A percentile compares a stretch with the other conserved stretches of the same genome.
Conservation (phyloP, 2,113 vertebrate genomes). For the Mionectes macconnelli region DNA sequence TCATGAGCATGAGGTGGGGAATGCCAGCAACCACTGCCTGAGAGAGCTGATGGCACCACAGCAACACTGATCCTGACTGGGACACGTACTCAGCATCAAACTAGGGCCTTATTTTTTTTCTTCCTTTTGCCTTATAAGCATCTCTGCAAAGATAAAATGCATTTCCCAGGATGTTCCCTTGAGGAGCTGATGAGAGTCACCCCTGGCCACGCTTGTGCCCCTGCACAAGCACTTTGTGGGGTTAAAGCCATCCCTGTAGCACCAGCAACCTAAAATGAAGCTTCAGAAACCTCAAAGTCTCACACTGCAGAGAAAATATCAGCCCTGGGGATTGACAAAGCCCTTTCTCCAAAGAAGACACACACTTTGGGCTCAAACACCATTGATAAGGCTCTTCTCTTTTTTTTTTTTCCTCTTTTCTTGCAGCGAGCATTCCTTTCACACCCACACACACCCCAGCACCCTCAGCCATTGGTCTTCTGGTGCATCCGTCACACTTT, state of each 20-base stretch:
- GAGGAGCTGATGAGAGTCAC: fast-evolving
- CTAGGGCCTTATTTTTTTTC: not conserved
- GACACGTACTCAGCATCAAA: fast-evolving
- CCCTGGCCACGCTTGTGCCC: not conserved
- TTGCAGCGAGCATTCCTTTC: slow-evolving; percentile 36
- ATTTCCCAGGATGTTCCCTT: not conserved
- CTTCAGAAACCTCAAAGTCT: not conserved
- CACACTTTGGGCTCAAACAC: not conserved
- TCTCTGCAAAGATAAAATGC: not conserved
- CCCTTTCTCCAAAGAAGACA: not conserved
- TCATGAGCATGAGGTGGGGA: fast-evolving
- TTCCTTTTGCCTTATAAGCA: not conserved
- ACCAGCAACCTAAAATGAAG: not conserved
- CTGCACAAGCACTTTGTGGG: fast-evolving
- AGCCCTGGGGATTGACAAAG: not conserved
- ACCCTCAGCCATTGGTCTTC: slow-evolving; percentile 7
- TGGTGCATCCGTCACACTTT: slow-evolving; percentile 29
- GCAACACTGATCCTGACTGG: not conserved
- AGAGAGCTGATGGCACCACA: fast-evolving
- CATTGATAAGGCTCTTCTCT: not conserved
- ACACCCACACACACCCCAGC: slow-evolving; percentile 31
- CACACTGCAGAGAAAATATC: fast-evolving
- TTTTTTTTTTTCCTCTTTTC: not conserved
- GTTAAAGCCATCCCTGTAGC: not conserved
- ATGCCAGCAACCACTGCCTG: fast-evolving